Base-by-base conservation (phyloP, 2,113 vertebrate genomes). In the Herpailurus yagouaroundi region DNA sequence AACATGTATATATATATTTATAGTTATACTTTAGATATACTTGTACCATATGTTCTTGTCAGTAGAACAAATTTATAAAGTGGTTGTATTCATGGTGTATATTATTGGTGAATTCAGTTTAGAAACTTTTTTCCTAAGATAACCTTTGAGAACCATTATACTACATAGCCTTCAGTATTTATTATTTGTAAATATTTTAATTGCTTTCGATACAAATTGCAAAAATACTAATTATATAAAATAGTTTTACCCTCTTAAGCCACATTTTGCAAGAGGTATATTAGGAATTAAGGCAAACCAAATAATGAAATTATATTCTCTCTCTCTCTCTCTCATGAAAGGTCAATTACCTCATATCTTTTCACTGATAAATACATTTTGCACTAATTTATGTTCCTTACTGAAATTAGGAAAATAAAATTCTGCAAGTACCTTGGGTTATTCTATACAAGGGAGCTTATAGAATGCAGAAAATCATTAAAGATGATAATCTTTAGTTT, bases 381-480 rank as follows among this genome's bases (percentile, higher is more conserved):
- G 4, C 23, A 74, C 1, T 71, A 52, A 96, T 83, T 18, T 79
- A 68, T 36, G 5, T 23, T 60, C 8, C 41, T 82, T 87, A 13
- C 12, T 57, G 5, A 77, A 87, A 94, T 92, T 1, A 79, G n/a
- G 3, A 90, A 92, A 96, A 86, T 57, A 92, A 96, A 81, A 90
- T 55, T 33, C 5, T 8, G 33, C 10, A 71, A 33, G 21, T 63
- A 81, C 1, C 36, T 64, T 57, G 29, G n/a, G 4, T 89, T 95
- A 90, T 76, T 81, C 16, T 18, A 27, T 31, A 60, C 69, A 11
- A 63, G 18, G 27, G 6, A 81, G 60, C 2, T 50, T 11, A 68
- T 3, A 14, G 50, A 89, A 66, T 14, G 1, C 41, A 81, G 36
- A 81, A 85, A 68, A 76, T 3, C 13, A 81, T 60, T 60, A 68